Conservation (phyloP, 2,888 invertebrate genomes). For the Nesidiocoris tenuis region DNA sequence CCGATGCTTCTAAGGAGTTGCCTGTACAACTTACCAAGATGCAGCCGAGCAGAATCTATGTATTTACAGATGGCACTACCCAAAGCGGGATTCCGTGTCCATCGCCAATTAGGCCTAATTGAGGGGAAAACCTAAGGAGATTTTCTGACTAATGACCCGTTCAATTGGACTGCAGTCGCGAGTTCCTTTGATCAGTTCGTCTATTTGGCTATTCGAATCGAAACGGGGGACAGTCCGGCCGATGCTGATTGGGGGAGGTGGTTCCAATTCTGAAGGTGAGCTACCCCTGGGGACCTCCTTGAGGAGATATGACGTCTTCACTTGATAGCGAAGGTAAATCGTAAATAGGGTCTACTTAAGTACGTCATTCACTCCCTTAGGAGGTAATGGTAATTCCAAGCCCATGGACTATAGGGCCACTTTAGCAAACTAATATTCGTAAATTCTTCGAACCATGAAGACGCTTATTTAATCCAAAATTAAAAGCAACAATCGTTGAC, state of each 20-base stretch:
- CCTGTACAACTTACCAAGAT: conserved; percentile 10
- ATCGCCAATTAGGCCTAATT: conserved; percentile 37
- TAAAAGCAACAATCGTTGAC: no score
- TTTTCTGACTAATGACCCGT: conserved; percentile 23
- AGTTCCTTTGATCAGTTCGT: background rate
- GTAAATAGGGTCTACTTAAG: background rate
- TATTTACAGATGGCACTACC: conserved; percentile 29
- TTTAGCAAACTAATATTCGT: no score
- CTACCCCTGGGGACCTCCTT: background rate
- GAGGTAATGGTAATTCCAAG: no score
- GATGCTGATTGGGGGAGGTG: background rate
- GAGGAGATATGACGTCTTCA: no score
- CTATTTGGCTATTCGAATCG: background rate
- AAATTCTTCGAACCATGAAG: no score
- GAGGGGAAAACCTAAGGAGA: conserved; percentile 29
- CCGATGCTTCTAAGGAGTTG: conserved; percentile 5
- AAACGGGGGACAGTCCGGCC: no score
- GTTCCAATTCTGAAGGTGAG: background rate
- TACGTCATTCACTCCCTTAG: no score
- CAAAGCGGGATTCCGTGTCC: background rate
- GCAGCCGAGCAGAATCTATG: conserved; percentile 37
- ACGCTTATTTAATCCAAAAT: no score
- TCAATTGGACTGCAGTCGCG: conserved; percentile 1
- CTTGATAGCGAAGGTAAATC: no score
- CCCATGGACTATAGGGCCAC: no score